phyloP scores from a whole-genome alignment of 2,113 vertebrate genomes.

The Agelaius tricolor region DNA sequence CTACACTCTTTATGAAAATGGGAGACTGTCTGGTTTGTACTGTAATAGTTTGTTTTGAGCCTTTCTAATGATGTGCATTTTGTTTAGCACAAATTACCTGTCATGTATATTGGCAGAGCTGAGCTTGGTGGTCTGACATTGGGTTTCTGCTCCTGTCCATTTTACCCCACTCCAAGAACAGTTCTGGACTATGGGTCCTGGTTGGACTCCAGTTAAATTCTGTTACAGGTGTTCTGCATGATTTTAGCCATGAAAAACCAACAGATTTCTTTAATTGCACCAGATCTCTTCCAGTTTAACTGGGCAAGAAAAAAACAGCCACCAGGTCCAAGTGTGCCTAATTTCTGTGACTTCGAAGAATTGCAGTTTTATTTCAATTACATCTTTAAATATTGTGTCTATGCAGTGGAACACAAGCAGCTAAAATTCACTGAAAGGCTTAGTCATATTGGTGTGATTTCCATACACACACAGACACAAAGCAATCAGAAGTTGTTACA shows the following conservation, averaged over 20 bases:
- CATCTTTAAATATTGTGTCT: not conserved
- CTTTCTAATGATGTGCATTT: not conserved
- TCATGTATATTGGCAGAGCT: not conserved
- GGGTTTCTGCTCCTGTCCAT: not conserved
- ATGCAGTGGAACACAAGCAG: not conserved
- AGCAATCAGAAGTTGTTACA: not conserved
- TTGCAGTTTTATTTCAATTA: not conserved
- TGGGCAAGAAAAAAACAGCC: not conserved
- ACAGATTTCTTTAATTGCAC: not conserved
- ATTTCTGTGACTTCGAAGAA: not conserved
- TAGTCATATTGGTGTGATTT: not conserved
- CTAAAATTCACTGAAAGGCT: not conserved
- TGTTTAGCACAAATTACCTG: not conserved
- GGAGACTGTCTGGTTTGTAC: not conserved
- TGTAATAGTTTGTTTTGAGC: not conserved
- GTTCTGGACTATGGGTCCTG: not conserved
- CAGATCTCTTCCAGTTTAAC: not conserved
- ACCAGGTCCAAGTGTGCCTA: not conserved
- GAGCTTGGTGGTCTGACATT: not conserved
- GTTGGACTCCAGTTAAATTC: not conserved
- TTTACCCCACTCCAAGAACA: not conserved
- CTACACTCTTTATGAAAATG: not conserved
- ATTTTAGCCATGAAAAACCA: not conserved
- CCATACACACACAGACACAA: not conserved
- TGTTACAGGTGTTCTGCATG: rapidly evolving